Evolutionary conservation across 2,113 vertebrate genomes (phyloP).

Genomic region (Lonchura striata): DNA sequence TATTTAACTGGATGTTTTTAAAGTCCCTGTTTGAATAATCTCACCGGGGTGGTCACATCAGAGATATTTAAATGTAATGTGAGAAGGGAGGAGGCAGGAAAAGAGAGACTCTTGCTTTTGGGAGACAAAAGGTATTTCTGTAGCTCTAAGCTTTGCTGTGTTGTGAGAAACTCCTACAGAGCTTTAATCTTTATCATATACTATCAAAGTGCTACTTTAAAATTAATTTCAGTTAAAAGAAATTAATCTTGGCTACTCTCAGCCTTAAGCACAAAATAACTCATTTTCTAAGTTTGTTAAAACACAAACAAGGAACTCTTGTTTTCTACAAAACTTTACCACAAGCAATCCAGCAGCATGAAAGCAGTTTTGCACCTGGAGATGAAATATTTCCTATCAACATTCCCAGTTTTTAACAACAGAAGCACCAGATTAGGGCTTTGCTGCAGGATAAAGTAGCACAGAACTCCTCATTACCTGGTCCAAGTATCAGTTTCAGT

Average conservation of each 20-base stretch:
- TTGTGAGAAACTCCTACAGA: neutral
- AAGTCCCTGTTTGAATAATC: neutral
- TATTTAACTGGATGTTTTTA: neutral
- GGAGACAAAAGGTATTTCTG: neutral
- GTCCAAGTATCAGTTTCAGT: neutral
- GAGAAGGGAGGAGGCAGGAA: neutral
- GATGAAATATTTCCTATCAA: neutral
- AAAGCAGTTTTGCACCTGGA: conserved; percentile 5
- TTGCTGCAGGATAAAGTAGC: neutral
- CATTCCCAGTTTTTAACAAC: neutral
- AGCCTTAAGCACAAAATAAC: neutral
- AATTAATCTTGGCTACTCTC: neutral
- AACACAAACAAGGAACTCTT: neutral
- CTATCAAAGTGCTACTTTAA: neutral
- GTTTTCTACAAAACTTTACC: conserved; percentile 19
- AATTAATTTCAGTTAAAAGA: neutral
- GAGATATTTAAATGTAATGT: neutral
- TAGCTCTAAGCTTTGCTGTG: neutral
- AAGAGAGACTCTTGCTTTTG: neutral
- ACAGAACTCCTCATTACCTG: neutral
- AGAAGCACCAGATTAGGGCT: neutral
- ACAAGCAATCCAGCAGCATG: neutral
- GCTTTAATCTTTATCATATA: neutral
- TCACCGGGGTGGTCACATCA: neutral
- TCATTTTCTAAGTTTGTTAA: neutral